A percentile compares a stretch with the other conserved stretches of the same genome.
These are phyloP conservation scores for Scaptomyza hsui DNA, from an alignment of 1,140 invertebrate species.

Conservation along the genomic window DNA sequence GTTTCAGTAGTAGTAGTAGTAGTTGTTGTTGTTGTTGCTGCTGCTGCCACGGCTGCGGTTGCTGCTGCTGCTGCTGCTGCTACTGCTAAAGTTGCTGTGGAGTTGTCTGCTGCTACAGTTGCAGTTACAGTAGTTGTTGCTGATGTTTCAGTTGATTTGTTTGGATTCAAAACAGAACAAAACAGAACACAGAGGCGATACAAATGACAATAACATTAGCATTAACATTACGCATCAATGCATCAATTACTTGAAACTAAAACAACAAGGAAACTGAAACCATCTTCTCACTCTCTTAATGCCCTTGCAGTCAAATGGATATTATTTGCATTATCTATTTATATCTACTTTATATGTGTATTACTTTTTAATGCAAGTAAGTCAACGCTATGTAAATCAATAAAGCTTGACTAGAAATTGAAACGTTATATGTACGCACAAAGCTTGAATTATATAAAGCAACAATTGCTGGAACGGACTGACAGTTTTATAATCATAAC, in stretches of 20 bases:
- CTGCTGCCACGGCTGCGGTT: constrained; percentile 35
- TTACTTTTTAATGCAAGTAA: neutral
- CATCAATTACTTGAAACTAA: constrained; percentile 39
- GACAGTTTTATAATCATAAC: too few relatives aligned
- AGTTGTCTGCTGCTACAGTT: constrained; percentile 33
- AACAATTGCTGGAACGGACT: too few relatives aligned
- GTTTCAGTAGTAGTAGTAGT: constrained; percentile 48
- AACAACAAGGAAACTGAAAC: constrained; percentile 47
- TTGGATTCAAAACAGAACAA: constrained; percentile 64
- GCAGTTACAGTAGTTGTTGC: constrained; percentile 37
- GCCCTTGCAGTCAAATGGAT: constrained; percentile 20
- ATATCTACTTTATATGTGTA: neutral
- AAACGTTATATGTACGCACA: too few relatives aligned
- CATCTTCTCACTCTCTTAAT: constrained; percentile 6
- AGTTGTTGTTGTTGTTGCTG: constrained; percentile 43
- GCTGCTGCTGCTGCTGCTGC: constrained; percentile 30
- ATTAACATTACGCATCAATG: constrained; percentile 53
- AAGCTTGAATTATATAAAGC: too few relatives aligned
- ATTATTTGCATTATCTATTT: neutral
- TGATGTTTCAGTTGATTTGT: constrained; percentile 48
- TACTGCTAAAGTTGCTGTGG: constrained; percentile 34
- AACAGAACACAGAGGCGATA: constrained; percentile 75
- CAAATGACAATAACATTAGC: constrained; percentile 73
- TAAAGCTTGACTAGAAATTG: too few relatives aligned
- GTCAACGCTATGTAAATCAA: too few relatives aligned